Conservation (phyloP, 2,113 vertebrate genomes). For the Cariama cristata region DNA sequence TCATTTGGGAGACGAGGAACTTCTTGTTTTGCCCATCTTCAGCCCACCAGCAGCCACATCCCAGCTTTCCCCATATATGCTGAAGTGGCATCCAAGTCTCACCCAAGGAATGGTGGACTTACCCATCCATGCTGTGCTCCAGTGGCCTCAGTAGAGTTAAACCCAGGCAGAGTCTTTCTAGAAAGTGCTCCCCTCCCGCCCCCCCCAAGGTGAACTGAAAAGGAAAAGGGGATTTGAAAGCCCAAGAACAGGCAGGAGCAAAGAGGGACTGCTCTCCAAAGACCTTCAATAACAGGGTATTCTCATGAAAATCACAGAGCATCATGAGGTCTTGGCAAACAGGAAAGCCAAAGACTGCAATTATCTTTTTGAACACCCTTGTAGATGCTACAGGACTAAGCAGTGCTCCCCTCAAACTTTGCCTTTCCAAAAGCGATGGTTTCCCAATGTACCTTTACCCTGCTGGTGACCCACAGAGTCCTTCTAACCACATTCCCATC, state of each 20-base stretch:
- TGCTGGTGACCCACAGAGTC: not conserved
- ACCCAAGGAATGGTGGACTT: fast-evolving
- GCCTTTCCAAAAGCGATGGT: not conserved
- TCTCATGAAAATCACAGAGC: not conserved
- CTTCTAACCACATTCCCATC: not conserved
- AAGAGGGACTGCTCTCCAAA: not conserved
- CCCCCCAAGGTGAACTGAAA: not conserved
- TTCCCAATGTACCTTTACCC: not conserved
- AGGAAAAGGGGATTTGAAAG: not conserved
- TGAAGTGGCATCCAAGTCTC: not conserved
- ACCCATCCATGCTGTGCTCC: not conserved
- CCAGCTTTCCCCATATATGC: not conserved
- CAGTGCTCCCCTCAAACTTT: not conserved
- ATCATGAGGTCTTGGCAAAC: not conserved
- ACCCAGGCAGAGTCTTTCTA: not conserved
- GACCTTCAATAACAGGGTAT: not conserved
- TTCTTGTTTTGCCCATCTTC: not conserved
- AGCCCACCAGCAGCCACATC: not conserved
- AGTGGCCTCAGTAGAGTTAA: not conserved
- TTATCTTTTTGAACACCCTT: not conserved
- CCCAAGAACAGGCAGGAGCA: not conserved
- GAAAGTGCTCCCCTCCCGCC: not conserved
- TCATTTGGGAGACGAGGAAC: not conserved
- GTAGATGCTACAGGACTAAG: not conserved
- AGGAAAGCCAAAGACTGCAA: not conserved